Evolutionary conservation across 2,113 vertebrate genomes (phyloP), one percentile per base, ranked within the genome.

Genomic region (Aptenodytes patagonicus): DNA sequence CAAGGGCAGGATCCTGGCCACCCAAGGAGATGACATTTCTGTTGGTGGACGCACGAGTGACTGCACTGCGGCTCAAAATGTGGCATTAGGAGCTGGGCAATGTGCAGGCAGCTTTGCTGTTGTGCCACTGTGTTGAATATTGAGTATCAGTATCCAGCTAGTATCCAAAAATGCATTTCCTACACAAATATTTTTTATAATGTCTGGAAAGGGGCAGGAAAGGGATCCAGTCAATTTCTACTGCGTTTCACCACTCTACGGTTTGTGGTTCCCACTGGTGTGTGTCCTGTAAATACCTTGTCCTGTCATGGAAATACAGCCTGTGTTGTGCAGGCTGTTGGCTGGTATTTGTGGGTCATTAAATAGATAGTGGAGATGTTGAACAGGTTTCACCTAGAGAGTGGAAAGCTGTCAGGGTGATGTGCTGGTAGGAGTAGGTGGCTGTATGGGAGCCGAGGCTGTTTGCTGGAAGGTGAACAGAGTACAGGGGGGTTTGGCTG

Each of bases 221-320:
- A 32, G 40, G 13, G 61, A 29, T 34, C 4, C 25, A 4, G 26
- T 2, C 11, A 6, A 31, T 70, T 76, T 31, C 44, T 24, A 22
- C 31, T 6, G 17, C 8, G 3, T 47, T 10, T 34, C 38, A 29
- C 6, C 31, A 2, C 42, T 22, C 25, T 3, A 0, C 0, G 2
- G 11, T 44, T 11, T 34, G 34, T 31, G 40, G 26, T n/a, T 78
- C 64, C 64, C 17, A 21, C 32, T 20, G 8, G 20, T 52, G 26
- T 15, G 5, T 20, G 38, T 17, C 25, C 54, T 21, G 21, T 29
- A 21, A 42, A 58, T 60, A 22, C 55, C 8, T 47, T 14, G 73
- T 60, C 44, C 38, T 26, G 17, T 7, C 3, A 13, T 36, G 40
- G 76, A 61, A 89, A 51, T 32, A 6, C 22, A 57, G 31, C 26